Percentiles rank a stretch among this genome's conserved stretches.
phyloP scores from a whole-genome alignment of 2,113 vertebrate genomes.

The Trichechus manatus region DNA sequence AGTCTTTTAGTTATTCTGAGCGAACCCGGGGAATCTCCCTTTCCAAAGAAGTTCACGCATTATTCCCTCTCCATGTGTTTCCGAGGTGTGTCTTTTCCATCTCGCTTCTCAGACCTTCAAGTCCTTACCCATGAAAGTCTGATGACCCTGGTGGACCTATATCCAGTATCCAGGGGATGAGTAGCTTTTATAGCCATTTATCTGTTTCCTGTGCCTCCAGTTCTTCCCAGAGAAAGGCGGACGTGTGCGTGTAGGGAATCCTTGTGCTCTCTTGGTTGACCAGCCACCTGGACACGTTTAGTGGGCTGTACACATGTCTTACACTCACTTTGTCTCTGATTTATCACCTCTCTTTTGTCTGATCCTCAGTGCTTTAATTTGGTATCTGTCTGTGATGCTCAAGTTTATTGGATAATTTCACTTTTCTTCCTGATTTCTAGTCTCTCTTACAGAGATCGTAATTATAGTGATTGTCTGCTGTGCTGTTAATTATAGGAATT shows the following conservation, averaged over 20 bases:
- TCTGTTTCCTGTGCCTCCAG: conserved; percentile 34
- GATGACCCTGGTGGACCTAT: conserved; percentile 70
- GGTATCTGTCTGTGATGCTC: conserved; percentile 63
- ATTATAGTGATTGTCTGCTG: conserved; percentile 76
- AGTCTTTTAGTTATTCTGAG: conserved; percentile 74
- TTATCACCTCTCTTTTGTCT: background rate
- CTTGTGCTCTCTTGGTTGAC: conserved; percentile 14
- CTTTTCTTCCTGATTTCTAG: conserved; percentile 62
- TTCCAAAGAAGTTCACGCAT: conserved; percentile 74
- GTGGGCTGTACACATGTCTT: background rate
- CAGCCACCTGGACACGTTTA: background rate
- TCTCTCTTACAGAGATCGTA: conserved; percentile 55
- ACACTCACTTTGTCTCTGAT: background rate
- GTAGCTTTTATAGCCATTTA: conserved; percentile 67
- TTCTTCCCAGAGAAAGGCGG: conserved; percentile 68
- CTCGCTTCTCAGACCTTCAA: conserved; percentile 71
- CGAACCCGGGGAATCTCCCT: conserved; percentile 71
- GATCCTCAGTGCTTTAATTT: conserved; percentile 60
- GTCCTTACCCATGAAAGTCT: conserved; percentile 66
- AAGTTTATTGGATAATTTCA: conserved; percentile 73
- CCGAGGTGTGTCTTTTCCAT: conserved; percentile 58
- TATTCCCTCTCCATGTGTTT: conserved; percentile 74
- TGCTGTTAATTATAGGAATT: conserved; percentile 82
- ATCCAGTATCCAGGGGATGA: conserved; percentile 45
- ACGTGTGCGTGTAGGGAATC: conserved; percentile 46